Conservation (phyloP, 2,113 vertebrate species). For the Gobius niger region DNA sequence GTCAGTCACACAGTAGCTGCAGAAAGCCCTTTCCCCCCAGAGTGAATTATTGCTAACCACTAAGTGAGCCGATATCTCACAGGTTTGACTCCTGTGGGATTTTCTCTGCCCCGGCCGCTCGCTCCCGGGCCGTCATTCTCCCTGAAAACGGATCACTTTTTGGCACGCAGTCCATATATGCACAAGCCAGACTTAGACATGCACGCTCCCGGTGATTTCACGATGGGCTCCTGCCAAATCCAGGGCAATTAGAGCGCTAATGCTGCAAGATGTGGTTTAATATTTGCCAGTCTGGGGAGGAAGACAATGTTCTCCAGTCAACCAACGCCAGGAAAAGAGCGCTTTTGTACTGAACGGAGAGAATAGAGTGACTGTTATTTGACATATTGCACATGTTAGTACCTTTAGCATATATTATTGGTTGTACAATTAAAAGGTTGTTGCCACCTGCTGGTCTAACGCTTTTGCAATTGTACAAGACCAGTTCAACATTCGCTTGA, state of each 20-base stretch:
- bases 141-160: constrained; percentile 39
- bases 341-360: not conserved
- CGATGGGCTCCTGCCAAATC: constrained; percentile 41
- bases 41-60: constrained; percentile 23
- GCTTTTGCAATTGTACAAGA: too few species aligned
- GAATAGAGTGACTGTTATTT: not conserved
- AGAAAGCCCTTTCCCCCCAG: constrained; percentile 10
- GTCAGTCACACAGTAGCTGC: constrained; percentile 28
- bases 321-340: constrained; percentile 34
- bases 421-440: too few species aligned
- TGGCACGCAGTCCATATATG: constrained; percentile 24
- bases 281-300: constrained; percentile 25
- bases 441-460: too few species aligned
- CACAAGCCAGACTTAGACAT: constrained; percentile 24
- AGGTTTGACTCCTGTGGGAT: constrained; percentile 11
- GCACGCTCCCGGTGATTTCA: constrained; percentile 22
- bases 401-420: too few species aligned
- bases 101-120: constrained; percentile 2
- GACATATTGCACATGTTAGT: not conserved
- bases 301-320: constrained; percentile 54
- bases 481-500: too few species aligned
- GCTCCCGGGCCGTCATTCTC: constrained; percentile 3
- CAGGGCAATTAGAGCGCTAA: constrained; percentile 46
- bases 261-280: constrained; percentile 36
- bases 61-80: constrained; percentile 35